Conservation (phyloP, 1,140 invertebrate genomes). For the Stegodyphus dumicola region DNA sequence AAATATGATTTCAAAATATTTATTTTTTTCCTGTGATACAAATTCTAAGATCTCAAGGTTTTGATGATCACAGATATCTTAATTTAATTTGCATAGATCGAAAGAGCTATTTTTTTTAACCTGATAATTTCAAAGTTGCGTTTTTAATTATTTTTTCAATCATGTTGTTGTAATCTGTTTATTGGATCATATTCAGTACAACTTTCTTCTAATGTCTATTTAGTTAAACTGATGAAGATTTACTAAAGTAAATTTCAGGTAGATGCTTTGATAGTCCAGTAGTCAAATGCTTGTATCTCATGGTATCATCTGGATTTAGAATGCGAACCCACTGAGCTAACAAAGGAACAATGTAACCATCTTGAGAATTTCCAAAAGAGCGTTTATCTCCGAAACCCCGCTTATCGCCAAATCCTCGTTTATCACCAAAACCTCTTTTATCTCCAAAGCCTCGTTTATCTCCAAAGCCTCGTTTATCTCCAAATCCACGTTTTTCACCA, state of each 20-base stretch:
- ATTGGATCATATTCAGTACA: too few relatives aligned
- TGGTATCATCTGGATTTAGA: conserved; percentile 17
- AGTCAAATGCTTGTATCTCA: neutral
- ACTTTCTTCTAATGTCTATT: too few relatives aligned
- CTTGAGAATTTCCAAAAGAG: neutral
- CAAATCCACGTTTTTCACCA: conserved; percentile 54
- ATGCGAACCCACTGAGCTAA: conserved; percentile 31
- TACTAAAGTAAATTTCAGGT: neutral
- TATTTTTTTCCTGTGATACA: too few relatives aligned
- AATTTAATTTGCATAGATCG: too few relatives aligned
- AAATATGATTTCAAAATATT: too few relatives aligned
- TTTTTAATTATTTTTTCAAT: too few relatives aligned
- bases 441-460: conserved; percentile 51
- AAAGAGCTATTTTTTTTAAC: too few relatives aligned
- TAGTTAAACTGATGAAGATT: too few relatives aligned
- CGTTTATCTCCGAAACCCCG: conserved; percentile 57
- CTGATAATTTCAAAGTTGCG: too few relatives aligned
- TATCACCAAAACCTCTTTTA: conserved; percentile 38
- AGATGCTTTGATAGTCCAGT: neutral
- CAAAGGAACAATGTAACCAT: conserved; percentile 11
- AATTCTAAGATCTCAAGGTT: too few relatives aligned
- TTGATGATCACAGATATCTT: too few relatives aligned
- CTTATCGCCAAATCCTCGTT: conserved; percentile 60
- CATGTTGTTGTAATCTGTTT: too few relatives aligned
- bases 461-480: conserved; percentile 41